Evolutionary conservation across 1,140 invertebrate genomes (phyloP).

Genomic region (Patella vulgata): DNA sequence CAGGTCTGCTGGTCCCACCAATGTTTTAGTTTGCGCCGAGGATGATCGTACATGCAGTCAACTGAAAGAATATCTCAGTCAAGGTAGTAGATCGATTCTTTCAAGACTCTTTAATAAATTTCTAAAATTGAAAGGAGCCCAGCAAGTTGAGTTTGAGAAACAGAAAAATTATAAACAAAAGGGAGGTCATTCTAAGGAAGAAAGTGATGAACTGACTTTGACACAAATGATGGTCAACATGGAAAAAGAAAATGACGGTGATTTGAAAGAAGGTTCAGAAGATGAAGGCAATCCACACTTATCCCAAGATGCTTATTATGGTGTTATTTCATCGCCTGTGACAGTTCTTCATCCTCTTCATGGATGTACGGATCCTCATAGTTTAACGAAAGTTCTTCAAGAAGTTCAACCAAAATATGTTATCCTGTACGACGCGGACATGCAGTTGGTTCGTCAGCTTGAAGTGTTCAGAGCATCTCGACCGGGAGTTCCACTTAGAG

Average conservation of each 20-base stretch:
- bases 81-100: slow-evolving; percentile 71
- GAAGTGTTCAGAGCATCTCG: slow-evolving; percentile 77
- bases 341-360: slow-evolving; percentile 63
- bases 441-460: slow-evolving; percentile 86
- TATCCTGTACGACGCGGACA: slow-evolving; percentile 90
- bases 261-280: background rate
- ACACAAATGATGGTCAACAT: slow-evolving; percentile 51
- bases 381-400: slow-evolving; percentile 51
- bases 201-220: slow-evolving; percentile 40
- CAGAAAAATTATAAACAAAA: slow-evolving; percentile 13
- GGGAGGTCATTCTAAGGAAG: slow-evolving; percentile 10
- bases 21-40: slow-evolving; percentile 83
- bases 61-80: slow-evolving; percentile 70
- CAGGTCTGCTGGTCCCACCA: slow-evolving; percentile 55
- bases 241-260: slow-evolving; percentile 21
- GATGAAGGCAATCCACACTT: slow-evolving; percentile 12
- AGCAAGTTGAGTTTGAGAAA: slow-evolving; percentile 31
- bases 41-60: slow-evolving; percentile 85
- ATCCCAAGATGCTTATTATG: slow-evolving; percentile 56
- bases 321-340: slow-evolving; percentile 50
- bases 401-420: slow-evolving; percentile 81
- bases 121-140: slow-evolving; percentile 51
- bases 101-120: slow-evolving; percentile 66
- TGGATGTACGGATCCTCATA: slow-evolving; percentile 56
- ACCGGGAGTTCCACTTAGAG: slow-evolving; percentile 72